Conservation (phyloP, 2,888 invertebrate species). For the Allolobophora icterica region DNA sequence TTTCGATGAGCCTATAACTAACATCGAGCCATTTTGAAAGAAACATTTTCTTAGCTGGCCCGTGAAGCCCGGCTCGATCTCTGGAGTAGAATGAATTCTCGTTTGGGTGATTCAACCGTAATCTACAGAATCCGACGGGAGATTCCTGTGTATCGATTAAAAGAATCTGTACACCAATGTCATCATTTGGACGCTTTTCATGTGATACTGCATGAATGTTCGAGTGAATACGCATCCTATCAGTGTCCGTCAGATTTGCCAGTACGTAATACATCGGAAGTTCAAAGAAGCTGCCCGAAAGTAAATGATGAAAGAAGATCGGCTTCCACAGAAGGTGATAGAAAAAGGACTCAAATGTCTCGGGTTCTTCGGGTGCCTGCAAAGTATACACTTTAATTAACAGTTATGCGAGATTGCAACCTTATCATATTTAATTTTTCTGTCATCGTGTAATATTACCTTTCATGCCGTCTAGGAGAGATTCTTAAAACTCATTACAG, state of each 20-base stretch:
- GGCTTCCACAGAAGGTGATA: not conserved
- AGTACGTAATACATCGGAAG: not conserved
- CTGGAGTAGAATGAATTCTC: not conserved
- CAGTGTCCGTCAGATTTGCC: not conserved
- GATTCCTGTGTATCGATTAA: not conserved
- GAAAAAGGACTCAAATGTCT: not conserved
- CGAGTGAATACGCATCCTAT: not conserved
- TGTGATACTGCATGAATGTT: not conserved
- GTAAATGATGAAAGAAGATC: not conserved
- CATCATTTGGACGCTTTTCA: not conserved
- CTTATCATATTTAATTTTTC: not conserved
- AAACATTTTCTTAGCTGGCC: not conserved
- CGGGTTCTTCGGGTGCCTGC: not conserved
- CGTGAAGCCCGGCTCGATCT: not conserved
- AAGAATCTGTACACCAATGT: not conserved
- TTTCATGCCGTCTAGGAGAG: too few species aligned
- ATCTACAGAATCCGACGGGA: not conserved
- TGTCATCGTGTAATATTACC: not conserved
- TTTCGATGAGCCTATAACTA: not conserved
- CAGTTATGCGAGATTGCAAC: not conserved
- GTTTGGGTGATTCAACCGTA: not conserved
- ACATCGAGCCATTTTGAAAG: not conserved
- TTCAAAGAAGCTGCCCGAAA: conserved; percentile 4
- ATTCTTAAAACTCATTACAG: too few species aligned
- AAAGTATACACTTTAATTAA: not conserved